Percentiles rank a stretch among this genome's conserved stretches.
phyloP scores from a whole-genome alignment of 2,888 invertebrate species.

The Lasiommata megera region DNA sequence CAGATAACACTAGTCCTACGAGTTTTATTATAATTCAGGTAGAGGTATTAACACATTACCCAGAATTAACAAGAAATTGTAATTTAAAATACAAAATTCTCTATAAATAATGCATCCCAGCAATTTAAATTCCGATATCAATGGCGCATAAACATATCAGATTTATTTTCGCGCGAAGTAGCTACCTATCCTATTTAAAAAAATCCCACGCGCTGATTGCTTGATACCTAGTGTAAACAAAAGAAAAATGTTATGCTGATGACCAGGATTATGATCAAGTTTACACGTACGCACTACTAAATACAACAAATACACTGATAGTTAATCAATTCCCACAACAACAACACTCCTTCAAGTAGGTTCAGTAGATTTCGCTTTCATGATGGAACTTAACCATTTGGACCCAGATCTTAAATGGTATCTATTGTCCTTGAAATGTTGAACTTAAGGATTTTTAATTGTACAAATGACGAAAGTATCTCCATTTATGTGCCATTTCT shows the following conservation, averaged over 20 bases:
- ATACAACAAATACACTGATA: neutral
- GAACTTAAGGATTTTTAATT: too few species aligned
- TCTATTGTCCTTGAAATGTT: too few species aligned
- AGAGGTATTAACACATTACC: neutral
- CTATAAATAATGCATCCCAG: slow-evolving; percentile 8
- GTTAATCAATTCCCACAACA: neutral
- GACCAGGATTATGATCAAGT: slow-evolving; percentile 16
- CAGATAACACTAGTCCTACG: too few species aligned
- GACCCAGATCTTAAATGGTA: too few species aligned
- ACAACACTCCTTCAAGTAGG: too few species aligned
- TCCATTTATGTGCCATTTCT: too few species aligned
- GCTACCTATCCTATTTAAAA: slow-evolving; percentile 21
- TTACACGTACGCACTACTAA: neutral
- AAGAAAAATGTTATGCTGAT: slow-evolving; percentile 25
- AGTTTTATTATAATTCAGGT: too few species aligned
- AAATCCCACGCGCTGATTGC: slow-evolving; percentile 30
- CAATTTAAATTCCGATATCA: slow-evolving; percentile 24
- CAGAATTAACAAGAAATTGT: neutral
- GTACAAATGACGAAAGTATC: too few species aligned
- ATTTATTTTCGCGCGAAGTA: slow-evolving; percentile 20
- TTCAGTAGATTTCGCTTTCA: too few species aligned
- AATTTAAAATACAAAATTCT: neutral
- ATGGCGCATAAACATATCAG: slow-evolving; percentile 20
- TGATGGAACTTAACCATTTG: too few species aligned
- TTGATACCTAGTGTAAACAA: slow-evolving; percentile 30